phyloP scores from a whole-genome alignment of 1,140 invertebrate species.

The Rhagoletis zephyria region DNA sequence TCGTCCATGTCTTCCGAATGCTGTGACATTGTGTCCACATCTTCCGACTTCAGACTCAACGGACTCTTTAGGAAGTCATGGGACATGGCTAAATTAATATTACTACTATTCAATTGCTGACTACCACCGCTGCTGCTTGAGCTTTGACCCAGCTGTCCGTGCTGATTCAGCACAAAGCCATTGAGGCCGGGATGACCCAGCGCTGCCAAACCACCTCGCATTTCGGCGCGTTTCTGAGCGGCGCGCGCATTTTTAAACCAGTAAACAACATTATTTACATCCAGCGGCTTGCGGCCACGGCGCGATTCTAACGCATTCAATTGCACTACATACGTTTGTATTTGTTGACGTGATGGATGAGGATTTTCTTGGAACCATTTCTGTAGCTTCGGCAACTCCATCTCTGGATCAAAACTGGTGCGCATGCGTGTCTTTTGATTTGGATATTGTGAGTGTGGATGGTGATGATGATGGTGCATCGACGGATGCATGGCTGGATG shows the following conservation, averaged over 20 bases:
- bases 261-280: constrained; percentile 97
- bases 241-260: constrained; percentile 99
- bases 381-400: constrained; percentile 94
- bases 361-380: constrained; percentile 96
- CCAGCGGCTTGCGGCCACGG: constrained; percentile 91
- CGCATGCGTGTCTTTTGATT: constrained; percentile 92
- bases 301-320: constrained; percentile 93
- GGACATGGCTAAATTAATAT: constrained; percentile 69
- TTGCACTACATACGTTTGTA: constrained; percentile 94
- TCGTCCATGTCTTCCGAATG: constrained; percentile 73
- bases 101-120: constrained; percentile 68
- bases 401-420: constrained; percentile 94
- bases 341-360: constrained; percentile 93
- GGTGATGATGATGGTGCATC: constrained; percentile 79
- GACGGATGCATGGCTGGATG: constrained; percentile 81
- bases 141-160: constrained; percentile 68
- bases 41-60: constrained; percentile 71
- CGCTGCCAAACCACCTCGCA: constrained; percentile 75
- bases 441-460: constrained; percentile 81
- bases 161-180: constrained; percentile 67
- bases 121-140: constrained; percentile 69
- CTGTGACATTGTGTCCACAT: constrained; percentile 73
- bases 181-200: constrained; percentile 69
- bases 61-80: constrained; percentile 73
- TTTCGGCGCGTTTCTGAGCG: constrained; percentile 91